Base-by-base conservation (phyloP, 2,113 vertebrate genomes). In the Bubo blakistoni region DNA sequence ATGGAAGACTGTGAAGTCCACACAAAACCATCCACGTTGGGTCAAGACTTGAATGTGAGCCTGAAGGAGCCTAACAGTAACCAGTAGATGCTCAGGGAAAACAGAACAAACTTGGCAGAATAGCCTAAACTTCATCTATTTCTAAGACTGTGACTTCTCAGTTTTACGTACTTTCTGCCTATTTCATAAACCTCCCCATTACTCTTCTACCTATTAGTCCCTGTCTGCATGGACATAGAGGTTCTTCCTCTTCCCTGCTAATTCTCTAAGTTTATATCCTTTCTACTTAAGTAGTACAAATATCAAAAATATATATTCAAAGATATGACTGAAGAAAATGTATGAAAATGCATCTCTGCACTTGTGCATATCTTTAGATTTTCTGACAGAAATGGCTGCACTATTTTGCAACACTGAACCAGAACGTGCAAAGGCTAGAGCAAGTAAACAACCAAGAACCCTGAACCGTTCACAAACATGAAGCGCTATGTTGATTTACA, bases 381-480 rank as follows among this genome's bases (percentile, higher is more conserved):
- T 74, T 81, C 65, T 91, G 27, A 46, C 27, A 91, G 34, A 91
- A 89, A 84, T 0, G 2, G 4, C 13, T 47, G 16, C 18, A 27
- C 21, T 81, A 36, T 40, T 72, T 70, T 88, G 17, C 38, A 73
- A 61, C 21, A 36, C 2, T 46, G 29, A 82, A 69, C 3, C 14
- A 80, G 26, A 84, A 81, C 0, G 0, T 9, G 19, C 15, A 36
- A 71, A 29, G 20, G 65, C 0, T 34, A 20, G 40, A 77, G 10
- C 26, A 79, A 76, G 22, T 9, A 62, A 49, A 42, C 15, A 85
- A 32, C 7, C 21, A 87, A 67, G 30, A 80, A 42, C 5, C 6
- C 44, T 13, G 4, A 76, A 27, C 7, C 62, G n/a, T 19, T 78
- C 46, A 95, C 17, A 81, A 47, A 91, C 4, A 13, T 2, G 1